Percentiles rank a stretch among this genome's conserved stretches.
Evolutionary conservation across 2,797 vertebrate species (phyloP).

Genomic region (Momotus momota): DNA sequence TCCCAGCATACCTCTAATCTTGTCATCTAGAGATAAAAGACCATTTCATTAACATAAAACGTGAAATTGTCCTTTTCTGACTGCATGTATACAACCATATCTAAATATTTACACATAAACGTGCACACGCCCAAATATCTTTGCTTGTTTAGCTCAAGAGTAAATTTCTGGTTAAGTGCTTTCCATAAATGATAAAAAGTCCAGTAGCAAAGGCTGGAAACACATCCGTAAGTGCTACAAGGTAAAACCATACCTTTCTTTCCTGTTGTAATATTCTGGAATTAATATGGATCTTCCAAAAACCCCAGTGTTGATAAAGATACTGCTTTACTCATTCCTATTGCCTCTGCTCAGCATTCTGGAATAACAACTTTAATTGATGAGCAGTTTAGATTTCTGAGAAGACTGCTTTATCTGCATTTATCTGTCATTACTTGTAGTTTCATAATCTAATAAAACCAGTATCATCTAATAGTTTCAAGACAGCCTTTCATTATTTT

Average conservation of each 20-base stretch:
- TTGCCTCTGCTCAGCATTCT: neutral
- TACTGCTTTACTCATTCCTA: neutral
- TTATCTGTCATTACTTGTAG: neutral
- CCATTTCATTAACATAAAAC: neutral
- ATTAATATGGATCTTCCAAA: neutral
- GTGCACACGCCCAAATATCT: neutral
- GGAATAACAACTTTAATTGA: neutral
- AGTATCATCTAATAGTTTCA: neutral
- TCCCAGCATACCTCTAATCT: neutral
- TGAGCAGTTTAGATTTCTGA: neutral
- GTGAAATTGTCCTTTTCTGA: neutral
- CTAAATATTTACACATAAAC: neutral
- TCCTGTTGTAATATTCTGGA: slow-evolving; percentile 38
- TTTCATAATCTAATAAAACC: neutral
- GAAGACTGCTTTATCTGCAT: neutral
- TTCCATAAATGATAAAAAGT: slow-evolving; percentile 9
- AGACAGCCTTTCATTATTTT: neutral
- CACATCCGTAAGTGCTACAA: neutral
- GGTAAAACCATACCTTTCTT: neutral
- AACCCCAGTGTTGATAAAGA: neutral
- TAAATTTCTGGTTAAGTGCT: neutral
- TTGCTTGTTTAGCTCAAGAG: neutral
- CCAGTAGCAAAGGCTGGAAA: slow-evolving; percentile 8
- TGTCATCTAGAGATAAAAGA: neutral
- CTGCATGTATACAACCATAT: neutral